These are phyloP conservation scores for Montipora efflorescens DNA, from an alignment of 64 coral and sea anemone genomes.

Conservation along the genomic window DNA sequence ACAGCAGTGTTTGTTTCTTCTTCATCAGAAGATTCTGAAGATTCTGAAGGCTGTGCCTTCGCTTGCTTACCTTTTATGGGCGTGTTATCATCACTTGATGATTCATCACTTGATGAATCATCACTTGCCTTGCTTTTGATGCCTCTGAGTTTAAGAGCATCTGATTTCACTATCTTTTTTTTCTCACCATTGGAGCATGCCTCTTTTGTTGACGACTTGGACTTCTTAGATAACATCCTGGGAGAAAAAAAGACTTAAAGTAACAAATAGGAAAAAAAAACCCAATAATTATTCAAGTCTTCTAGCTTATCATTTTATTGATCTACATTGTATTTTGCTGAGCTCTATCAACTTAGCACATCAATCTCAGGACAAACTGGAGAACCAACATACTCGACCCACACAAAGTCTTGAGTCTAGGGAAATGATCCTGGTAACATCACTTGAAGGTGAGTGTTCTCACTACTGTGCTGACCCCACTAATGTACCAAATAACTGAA, in stretches of 20 bases:
- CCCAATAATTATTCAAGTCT: too few species aligned
- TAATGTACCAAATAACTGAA: too few species aligned
- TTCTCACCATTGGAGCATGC: conserved; percentile 34
- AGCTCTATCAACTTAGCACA: too few species aligned
- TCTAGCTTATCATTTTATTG: too few species aligned
- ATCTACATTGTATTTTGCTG: too few species aligned
- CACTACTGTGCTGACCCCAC: too few species aligned
- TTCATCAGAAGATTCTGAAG: conserved; percentile 38
- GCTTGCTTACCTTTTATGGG: background rate
- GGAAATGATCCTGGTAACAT: too few species aligned
- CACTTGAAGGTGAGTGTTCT: too few species aligned
- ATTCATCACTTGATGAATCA: conserved; percentile 55
- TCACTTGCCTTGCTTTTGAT: conserved; percentile 49
- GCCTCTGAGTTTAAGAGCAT: conserved; percentile 44
- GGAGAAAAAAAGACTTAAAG: background rate
- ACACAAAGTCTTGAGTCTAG: too few species aligned
- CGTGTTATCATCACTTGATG: background rate
- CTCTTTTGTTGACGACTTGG: conserved; percentile 26
- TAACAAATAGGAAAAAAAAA: background rate
- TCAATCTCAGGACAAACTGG: too few species aligned
- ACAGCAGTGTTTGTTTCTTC: background rate
- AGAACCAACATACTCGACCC: too few species aligned
- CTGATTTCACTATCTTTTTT: conserved; percentile 4
- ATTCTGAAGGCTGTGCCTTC: conserved; percentile 2
- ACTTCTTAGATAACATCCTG: background rate